A percentile compares a stretch with the other conserved stretches of the same genome.
Conservation (phyloP, 2,797 vertebrate species). For the Halcyon chelicuti region DNA sequence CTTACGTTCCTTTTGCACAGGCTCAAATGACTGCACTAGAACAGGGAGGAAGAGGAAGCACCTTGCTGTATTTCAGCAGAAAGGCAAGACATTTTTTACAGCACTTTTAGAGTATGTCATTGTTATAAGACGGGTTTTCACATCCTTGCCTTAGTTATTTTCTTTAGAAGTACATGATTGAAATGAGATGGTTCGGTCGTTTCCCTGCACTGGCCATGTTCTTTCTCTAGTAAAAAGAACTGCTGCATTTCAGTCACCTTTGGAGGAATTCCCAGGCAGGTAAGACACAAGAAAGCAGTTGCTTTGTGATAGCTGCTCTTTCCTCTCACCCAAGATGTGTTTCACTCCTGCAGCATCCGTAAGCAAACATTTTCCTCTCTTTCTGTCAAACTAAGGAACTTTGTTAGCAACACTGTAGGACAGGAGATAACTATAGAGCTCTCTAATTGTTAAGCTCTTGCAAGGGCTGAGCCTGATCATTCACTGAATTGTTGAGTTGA, state of each 20-base stretch:
- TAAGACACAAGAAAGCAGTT: neutral
- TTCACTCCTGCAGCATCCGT: neutral
- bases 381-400: conserved; percentile 39
- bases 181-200: neutral
- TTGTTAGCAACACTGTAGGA: conserved; percentile 1
- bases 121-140: neutral
- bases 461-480: conserved; percentile 78
- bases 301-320: conserved; percentile 18
- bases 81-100: conserved; percentile 8
- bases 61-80: neutral
- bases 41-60: neutral
- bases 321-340: neutral
- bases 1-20: neutral
- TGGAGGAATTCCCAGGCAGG: neutral
- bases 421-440: conserved; percentile 30
- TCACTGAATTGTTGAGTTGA: conserved; percentile 83
- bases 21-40: neutral
- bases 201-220: neutral
- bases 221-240: neutral
- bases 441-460: conserved; percentile 75
- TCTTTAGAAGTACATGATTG: neutral
- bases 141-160: neutral
- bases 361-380: conserved; percentile 53
- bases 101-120: neutral
- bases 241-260: neutral